Evolutionary conservation across 2,888 invertebrate genomes (phyloP).

Genomic region (Cephonodes hylas): DNA sequence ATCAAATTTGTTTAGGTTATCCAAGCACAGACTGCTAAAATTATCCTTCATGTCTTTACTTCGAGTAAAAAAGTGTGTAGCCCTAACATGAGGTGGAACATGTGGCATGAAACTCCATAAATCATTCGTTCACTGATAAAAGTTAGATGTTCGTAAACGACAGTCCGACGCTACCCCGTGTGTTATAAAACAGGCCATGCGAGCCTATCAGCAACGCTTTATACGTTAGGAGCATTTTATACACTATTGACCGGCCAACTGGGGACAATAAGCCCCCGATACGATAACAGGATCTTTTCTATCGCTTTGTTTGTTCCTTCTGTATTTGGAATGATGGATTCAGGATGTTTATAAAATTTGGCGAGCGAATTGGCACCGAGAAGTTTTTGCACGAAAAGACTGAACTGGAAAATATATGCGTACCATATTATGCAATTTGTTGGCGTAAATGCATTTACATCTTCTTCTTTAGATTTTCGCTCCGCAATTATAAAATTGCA

Average conservation of each 20-base stretch:
- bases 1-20: no score
- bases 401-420: no score
- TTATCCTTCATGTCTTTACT: neutral
- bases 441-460: no score
- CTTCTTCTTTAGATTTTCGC: no score
- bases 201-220: conserved; percentile 39
- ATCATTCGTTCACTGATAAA: conserved; percentile 29
- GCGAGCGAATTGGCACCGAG: neutral
- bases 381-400: no score
- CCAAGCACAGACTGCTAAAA: neutral
- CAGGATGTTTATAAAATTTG: neutral
- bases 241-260: conserved; percentile 30
- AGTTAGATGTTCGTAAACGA: conserved; percentile 37
- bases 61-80: neutral
- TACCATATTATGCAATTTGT: no score
- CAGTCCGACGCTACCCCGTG: conserved; percentile 28
- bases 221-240: conserved; percentile 38
- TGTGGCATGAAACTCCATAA: conserved; percentile 12
- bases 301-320: neutral
- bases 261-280: conserved; percentile 34
- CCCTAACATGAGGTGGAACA: conserved; percentile 2
- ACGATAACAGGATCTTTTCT: neutral
- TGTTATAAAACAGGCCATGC: conserved; percentile 39
- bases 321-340: neutral
- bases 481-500: neutral